Percentiles rank a stretch among this genome's conserved stretches.
phyloP scores from a whole-genome alignment of 2,113 vertebrate species.

The Pseudopodoces humilis region DNA sequence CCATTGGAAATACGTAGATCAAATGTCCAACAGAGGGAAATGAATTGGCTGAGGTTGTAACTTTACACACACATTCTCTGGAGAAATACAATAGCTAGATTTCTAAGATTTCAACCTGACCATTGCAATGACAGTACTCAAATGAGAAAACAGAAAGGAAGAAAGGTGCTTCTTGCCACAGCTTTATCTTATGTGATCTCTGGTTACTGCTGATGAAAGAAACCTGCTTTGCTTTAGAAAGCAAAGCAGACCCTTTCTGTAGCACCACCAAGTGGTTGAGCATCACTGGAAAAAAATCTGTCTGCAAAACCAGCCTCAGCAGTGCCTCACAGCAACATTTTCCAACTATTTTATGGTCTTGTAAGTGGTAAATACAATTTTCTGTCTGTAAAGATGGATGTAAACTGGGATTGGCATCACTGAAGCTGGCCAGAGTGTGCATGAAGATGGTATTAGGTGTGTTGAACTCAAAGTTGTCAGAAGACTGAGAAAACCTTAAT shows the following conservation, averaged over 20 bases:
- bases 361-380: not conserved
- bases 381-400: not conserved
- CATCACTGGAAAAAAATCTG: not conserved
- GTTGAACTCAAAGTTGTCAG: not conserved
- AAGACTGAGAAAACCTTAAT: not conserved
- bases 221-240: not conserved
- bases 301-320: not conserved
- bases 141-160: not conserved
- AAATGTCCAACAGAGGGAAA: not conserved
- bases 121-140: not conserved
- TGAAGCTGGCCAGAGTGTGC: not conserved
- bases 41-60: not conserved
- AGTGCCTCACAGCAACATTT: not conserved
- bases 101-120: not conserved
- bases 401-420: not conserved
- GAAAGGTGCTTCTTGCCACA: not conserved
- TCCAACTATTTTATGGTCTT: not conserved
- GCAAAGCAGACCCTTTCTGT: not conserved
- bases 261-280: constrained; percentile 63
- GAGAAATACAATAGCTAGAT: not conserved
- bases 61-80: not conserved
- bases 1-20: not conserved
- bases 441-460: not conserved
- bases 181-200: not conserved
- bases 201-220: not conserved